A percentile compares a stretch with the other conserved stretches of the same genome.
phyloP scores from a whole-genome alignment of 2,797 vertebrate species.

The Myotis findleyi region DNA sequence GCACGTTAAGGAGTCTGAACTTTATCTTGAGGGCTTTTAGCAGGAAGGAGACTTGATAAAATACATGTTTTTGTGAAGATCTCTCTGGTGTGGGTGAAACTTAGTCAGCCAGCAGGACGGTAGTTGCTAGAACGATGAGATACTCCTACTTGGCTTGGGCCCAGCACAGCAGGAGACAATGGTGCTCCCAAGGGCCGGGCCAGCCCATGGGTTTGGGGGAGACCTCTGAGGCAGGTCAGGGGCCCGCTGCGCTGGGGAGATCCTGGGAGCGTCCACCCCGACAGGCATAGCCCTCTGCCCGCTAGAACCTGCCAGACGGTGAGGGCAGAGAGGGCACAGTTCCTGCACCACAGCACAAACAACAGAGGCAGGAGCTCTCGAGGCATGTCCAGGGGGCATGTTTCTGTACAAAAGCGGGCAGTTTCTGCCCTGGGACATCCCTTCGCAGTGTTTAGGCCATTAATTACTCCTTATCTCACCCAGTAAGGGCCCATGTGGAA shows the following conservation, averaged over 20 bases:
- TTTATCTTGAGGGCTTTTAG: background rate
- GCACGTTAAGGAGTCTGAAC: background rate
- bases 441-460: background rate
- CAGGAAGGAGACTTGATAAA: background rate
- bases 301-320: background rate
- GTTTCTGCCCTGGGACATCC: background rate
- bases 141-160: fast-evolving
- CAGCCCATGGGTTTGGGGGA: background rate
- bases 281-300: no score
- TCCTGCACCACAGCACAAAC: fast-evolving
- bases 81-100: background rate
- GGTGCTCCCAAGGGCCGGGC: background rate
- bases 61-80: background rate
- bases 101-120: background rate
- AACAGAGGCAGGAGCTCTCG: fast-evolving
- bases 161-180: background rate
- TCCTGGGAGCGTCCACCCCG: fast-evolving
- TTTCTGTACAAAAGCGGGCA: background rate
- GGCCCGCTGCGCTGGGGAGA: background rate
- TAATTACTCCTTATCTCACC: slow-evolving; percentile 15
- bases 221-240: background rate
- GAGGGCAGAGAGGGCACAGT: no score
- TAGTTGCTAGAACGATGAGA: background rate
- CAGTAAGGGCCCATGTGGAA: background rate
- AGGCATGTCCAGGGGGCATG: background rate